Base-by-base conservation (phyloP, 2,888 invertebrate species). In the Cosmorhoe ocellata region DNA sequence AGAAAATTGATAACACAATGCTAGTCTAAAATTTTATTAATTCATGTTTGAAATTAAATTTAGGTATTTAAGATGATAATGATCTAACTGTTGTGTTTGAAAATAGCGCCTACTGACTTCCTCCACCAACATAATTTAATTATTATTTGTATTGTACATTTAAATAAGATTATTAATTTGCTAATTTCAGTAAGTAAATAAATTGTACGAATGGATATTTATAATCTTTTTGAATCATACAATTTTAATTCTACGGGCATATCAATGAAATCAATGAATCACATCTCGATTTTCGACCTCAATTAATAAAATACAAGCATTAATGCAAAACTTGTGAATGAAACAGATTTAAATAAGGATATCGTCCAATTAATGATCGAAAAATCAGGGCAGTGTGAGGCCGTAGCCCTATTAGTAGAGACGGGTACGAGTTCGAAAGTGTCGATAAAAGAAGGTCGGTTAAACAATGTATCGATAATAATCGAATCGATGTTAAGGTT, bases 381-480 rank as follows among this genome's bases (percentile, higher is more conserved):
- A 67, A 76, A 78, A 76, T 78, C 78, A 74, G 79, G 71, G 70
- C 77, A 69, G 65, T 60, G 61, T 74, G 71, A 79, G 78, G 78
- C 71, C 75, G 69, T 49, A 56, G 51, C 74, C 76, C 72, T 76
- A 74, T 74, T 74, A 70, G 72, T 66, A 56, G 63, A 64, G 73
- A 71, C 74, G 74, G 73, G 74, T 71, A 65, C 27, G 28, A 24
- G 61, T 73, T 78, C 67, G 79, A 80, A 79, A 81, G 77, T 77
- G 69, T 68, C 64, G 66, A 64, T 73, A 75, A 75, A 69, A 66
- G 71, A 75, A 79, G 81, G 78, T 68, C 66, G 61, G 44, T 41
- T 54, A 61, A 61, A 77, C 79, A 76, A 76, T 77, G 61, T 74
- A 60, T 58, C 56, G 57, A 58, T 56, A 41, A 51, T 51, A 56